phyloP scores from a whole-genome alignment of 2,888 invertebrate species.

The Biston stratarius region DNA sequence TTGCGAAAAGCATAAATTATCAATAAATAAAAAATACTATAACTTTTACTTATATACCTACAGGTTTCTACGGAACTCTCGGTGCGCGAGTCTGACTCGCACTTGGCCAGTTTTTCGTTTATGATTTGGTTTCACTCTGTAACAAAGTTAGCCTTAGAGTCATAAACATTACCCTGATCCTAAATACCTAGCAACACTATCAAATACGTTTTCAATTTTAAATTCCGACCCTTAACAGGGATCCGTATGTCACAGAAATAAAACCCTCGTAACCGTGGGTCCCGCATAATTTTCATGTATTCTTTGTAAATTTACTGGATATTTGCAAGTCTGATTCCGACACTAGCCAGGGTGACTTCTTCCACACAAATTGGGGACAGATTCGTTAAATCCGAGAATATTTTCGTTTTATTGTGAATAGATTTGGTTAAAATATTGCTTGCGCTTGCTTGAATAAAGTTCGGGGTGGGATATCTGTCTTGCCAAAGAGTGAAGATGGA shows the following conservation, averaged over 20 bases:
- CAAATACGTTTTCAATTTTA: constrained; percentile 46
- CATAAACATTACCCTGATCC: background rate
- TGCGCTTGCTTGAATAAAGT: constrained; percentile 37
- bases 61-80: too few species aligned
- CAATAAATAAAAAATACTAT: too few species aligned
- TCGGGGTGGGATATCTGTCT: constrained; percentile 10
- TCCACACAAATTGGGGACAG: constrained; percentile 48
- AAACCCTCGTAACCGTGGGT: constrained; percentile 56
- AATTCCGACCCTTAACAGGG: constrained; percentile 51
- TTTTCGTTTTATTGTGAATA: constrained; percentile 45
- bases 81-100: too few species aligned
- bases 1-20: too few species aligned
- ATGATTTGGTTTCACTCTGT: too few species aligned
- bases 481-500: constrained; percentile 25
- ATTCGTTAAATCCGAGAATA: constrained; percentile 50
- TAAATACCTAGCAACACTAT: constrained; percentile 14
- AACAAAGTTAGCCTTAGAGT: too few species aligned
- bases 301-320: constrained; percentile 73
- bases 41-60: too few species aligned
- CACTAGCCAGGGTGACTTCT: constrained; percentile 51
- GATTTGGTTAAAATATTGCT: constrained; percentile 46
- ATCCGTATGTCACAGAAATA: constrained; percentile 61
- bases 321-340: constrained; percentile 74
- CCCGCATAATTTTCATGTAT: constrained; percentile 76
- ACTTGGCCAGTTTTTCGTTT: too few species aligned